Base-by-base conservation (phyloP, 1,140 invertebrate genomes). In the Zaprionus capensis region DNA sequence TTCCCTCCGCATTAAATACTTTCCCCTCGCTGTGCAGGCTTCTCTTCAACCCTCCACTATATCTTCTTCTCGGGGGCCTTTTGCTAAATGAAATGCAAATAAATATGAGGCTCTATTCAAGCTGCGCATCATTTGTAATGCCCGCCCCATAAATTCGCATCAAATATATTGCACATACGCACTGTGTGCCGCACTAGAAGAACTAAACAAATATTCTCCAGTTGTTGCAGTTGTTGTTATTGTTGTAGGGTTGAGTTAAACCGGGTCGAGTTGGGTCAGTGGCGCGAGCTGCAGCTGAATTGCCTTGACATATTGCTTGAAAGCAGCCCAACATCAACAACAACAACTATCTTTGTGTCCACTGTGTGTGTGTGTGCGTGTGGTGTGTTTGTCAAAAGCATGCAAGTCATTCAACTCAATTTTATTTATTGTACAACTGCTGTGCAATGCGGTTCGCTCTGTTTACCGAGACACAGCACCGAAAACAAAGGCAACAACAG, bases 321-420 rank as follows among this genome's bases (percentile, higher is more conserved):
- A 80, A 69, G 59, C 62, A 71, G 51, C 51, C 51, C 22, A 74
- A 51, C 58, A 20, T 12, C 46, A 49, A 7, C n/a, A 14, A 41
- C 38, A n/a, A 46, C 36, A 53, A 62, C 57, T 58, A 73, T 72
- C 69, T 72, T 62, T 76, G 62, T 71, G 26, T 14, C 62, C 31
- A 31, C 26, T 49, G 26, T 26, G 41, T 26, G 20, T 17, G 28
- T 63, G 28, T 55, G 34, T 46, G 17, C 12, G 20, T 44, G 20
- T 64, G 57, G 9, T 41, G 24, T 72, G 70, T 77, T 78, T 78
- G 65, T 78, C 76, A 74, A 73, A 77, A 74, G 71, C 71, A 78
- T 78, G 78, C 75, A 81, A 80, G 78, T 81, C 78, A 81, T 81
- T 81, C 79, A 81, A 81, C 79, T 81, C 79, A 71, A 78, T 75